Evolutionary conservation across 2,888 invertebrate species (phyloP), one percentile per base, ranked within the genome.

Genomic region (Ernsta delagoae): DNA sequence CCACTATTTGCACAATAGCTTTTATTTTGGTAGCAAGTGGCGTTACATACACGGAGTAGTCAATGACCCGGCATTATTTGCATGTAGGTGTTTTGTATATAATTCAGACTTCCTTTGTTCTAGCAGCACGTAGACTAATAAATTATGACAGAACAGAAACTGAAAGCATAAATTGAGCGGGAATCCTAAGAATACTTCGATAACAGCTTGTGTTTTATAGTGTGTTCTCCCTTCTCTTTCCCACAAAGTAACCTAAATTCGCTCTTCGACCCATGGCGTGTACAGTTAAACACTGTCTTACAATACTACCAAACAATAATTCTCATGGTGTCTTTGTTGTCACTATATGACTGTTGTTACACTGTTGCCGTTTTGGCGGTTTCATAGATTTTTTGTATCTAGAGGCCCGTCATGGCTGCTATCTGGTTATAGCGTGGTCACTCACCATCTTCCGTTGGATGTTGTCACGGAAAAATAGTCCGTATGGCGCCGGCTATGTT

Each of bases 61-160:
- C 91, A 89, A 86, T 90, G 91, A 91, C 91, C 90, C 88, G 89
- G 90, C 86, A 80, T 83, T 87, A 87, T 90, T 90, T 86, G 86
- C 82, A 84, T 87, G 87, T 87, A 87, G 83, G 86, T 87, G 86
- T 88, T 80, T 79, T 79, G 74, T 80, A 75, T 76, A 77, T 81
- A 78, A 74, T 77, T 77, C 75, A 79, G 72, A 79, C 80, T 83
- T 86, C 80, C 86, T 89, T 89, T 90, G 87, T 89, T 87, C 79
- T 78, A 76, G 71, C 70, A 78, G 73, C 79, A 76, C 71, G 74
- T 73, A 65, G 12, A 45, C 39, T 12, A 45, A 11, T 53, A 70
- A 66, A 65, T 53, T 61, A 62, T 65, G 67, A 68, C 57, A 67
- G 71, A 74, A 59, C 59, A 12, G 12, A 34, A 12, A 62, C 59